phyloP scores from a whole-genome alignment of 2,113 vertebrate genomes.

The Madoqua kirkii region DNA sequence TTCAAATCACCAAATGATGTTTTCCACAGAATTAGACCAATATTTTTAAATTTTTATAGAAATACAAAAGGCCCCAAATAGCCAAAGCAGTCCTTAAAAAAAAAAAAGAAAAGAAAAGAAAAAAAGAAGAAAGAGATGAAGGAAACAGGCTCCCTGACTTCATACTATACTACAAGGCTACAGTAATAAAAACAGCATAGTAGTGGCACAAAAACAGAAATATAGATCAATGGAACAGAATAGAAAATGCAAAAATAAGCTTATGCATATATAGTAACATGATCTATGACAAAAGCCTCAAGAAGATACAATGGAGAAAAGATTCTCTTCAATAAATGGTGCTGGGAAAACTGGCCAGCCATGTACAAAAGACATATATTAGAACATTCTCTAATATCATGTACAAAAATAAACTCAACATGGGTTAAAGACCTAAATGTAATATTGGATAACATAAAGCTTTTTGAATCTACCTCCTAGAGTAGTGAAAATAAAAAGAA shows the following conservation, averaged over 20 bases:
- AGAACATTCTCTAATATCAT: neutral
- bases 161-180: neutral
- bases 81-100: neutral
- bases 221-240: neutral
- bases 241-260: neutral
- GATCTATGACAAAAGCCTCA: neutral
- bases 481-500: neutral
- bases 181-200: neutral
- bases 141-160: neutral
- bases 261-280: neutral
- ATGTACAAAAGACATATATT: neutral
- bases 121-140: neutral
- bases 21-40: neutral
- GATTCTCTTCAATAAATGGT: neutral
- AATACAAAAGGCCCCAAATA: neutral
- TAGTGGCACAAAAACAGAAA: neutral
- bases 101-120: neutral
- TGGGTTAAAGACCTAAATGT: neutral
- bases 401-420: neutral
- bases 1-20: neutral
- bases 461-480: neutral
- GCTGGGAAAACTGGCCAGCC: neutral
- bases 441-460: neutral
- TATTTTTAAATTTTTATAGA: neutral
- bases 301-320: neutral